Base-by-base conservation (phyloP, 2,113 vertebrate species). In the Rhynchopsitta pachyrhyncha region DNA sequence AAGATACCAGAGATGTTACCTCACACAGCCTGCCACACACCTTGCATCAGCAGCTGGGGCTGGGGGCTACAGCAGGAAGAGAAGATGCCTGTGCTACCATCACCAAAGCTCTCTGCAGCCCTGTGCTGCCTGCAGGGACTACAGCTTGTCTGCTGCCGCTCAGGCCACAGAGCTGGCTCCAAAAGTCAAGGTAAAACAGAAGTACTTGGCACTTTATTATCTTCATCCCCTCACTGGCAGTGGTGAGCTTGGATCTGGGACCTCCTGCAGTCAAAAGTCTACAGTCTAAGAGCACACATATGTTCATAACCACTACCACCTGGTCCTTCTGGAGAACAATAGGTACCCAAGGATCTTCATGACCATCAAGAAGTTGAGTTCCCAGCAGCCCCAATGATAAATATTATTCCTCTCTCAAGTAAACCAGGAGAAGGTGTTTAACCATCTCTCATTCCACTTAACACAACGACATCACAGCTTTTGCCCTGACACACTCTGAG, bases 261-360 rank as follows among this genome's bases (percentile, higher is more conserved):
- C 11, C 18, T 41, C 27, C 16, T 49, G 13, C n/a, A 82, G 50
- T 27, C 27, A 88, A 88, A 81, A 71, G 41, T 31, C 9, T 41
- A 31, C 31, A 78, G 27, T 13, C 37, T 60, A 29, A 68, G 52
- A 86, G 49, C 88, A 95, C 64, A 93, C 96, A 60, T 74, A 63
- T 39, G 76, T 86, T 94, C 84, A 77, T 85, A 87, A 94, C 71
- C 71, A 67, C 68, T 37, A 88, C 35, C 85, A 95, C 93, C 90
- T 95, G 93, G 71, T 74, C 78, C 87, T 92, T 90, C 84, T 90
- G 82, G 59, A 90, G 82, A 91, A 69, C 59, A 74, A 79, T 35
- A 90, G 75, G 71, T 80, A 80, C 53, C 70, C 37, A 1, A 46
- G 41, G 63, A 68, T 90, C 78, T 59, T 76, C 37, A 8, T 24